Evolutionary conservation across 2,888 invertebrate genomes (phyloP).

Genomic region (Lacanobia oleracea): DNA sequence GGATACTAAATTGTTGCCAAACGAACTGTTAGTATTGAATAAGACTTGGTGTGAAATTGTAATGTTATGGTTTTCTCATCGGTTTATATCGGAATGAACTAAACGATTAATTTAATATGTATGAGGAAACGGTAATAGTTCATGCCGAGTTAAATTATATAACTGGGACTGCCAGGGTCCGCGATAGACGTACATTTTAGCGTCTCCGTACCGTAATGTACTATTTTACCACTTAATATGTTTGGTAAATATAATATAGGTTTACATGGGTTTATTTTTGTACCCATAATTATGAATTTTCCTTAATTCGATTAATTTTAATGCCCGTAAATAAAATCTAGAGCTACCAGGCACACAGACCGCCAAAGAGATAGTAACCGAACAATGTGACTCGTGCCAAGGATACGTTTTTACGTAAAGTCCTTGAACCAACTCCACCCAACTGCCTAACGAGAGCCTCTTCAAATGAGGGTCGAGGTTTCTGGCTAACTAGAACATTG

Average conservation of each 20-base stretch:
- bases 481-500: background rate
- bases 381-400: no score
- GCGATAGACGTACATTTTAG: no score
- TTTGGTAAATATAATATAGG: background rate
- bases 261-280: no score
- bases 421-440: slow-evolving; percentile 28
- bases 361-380: background rate
- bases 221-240: no score
- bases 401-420: background rate
- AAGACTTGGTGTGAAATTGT: slow-evolving; percentile 9
- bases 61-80: background rate
- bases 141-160: background rate
- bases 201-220: no score
- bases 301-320: background rate
- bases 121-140: background rate
- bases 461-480: slow-evolving; percentile 1
- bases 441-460: slow-evolving; percentile 3
- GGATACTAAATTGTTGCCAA: slow-evolving; percentile 41
- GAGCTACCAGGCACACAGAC: slow-evolving; percentile 10
- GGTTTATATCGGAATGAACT: background rate
- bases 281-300: no score
- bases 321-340: background rate
- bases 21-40: background rate
- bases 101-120: no score
- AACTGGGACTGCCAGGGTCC: no score